A percentile compares a stretch with the other conserved stretches of the same genome.
These are phyloP conservation scores for Esperia sulphurella DNA, from an alignment of 2,888 invertebrate species.

Conservation along the genomic window DNA sequence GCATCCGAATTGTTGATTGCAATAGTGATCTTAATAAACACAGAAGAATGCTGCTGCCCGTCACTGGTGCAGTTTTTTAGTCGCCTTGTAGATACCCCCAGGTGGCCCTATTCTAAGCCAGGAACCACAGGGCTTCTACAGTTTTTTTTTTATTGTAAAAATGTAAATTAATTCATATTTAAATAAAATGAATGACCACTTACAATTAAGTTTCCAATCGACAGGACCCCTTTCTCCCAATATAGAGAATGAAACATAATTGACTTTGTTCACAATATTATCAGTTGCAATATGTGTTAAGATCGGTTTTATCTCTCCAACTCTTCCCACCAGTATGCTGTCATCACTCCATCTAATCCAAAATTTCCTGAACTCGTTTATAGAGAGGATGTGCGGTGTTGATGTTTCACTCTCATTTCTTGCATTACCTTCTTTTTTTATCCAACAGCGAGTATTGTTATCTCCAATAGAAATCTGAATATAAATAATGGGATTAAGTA, in stretches of 20 bases:
- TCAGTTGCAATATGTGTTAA: slow-evolving; percentile 16
- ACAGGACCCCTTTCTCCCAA: slow-evolving; percentile 15
- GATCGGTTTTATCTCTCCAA: slow-evolving; percentile 45
- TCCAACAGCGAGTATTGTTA: slow-evolving; percentile 26
- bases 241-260: slow-evolving; percentile 25
- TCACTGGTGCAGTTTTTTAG: too few species aligned
- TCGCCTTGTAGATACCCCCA: too few species aligned
- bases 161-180: too few species aligned
- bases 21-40: too few species aligned
- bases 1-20: too few species aligned
- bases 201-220: slow-evolving; percentile 17
- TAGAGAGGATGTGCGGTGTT: slow-evolving; percentile 65
- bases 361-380: slow-evolving; percentile 62
- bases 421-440: slow-evolving; percentile 25
- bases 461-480: slow-evolving; percentile 37
- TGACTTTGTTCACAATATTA: slow-evolving; percentile 25
- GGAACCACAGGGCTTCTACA: too few species aligned
- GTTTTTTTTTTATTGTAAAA: too few species aligned
- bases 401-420: slow-evolving; percentile 17
- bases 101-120: too few species aligned
- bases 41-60: too few species aligned
- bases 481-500: too few species aligned
- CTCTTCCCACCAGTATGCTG: slow-evolving; percentile 51
- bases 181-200: neutral
- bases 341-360: slow-evolving; percentile 72